Evolutionary conservation across 1,140 invertebrate genomes (phyloP), one percentile per base, ranked within the genome.

Genomic region (Aporrectodea caliginosa): DNA sequence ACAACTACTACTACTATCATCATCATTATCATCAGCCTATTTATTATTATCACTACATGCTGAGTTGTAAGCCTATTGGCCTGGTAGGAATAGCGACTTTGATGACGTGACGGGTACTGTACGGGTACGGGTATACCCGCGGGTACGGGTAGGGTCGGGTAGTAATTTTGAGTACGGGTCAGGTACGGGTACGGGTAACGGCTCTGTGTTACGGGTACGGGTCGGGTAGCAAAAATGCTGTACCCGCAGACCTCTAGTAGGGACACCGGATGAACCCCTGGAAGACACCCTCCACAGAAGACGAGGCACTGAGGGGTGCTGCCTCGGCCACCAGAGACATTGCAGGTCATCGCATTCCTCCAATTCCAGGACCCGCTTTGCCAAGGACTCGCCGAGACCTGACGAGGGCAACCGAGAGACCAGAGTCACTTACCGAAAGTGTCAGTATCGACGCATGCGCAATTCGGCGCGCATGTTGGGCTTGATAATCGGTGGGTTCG

Each of bases 401-500:
- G 70, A 27, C 70, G 70, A 2, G 2, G 70, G 70, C 6, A 2
- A 32, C 6, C 43, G 6, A 22, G 43, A 58, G 43, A 12, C 22
- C 70, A 6, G 70, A 12, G 2, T 72, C 14, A 12, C 70, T 2
- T 6, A 2, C 70, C 31, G 43, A 35, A 32, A 30, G 1, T 34
- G 68, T 2, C 27, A 76, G 27, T 35, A 27, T 14, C n/a, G 35
- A 35, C 34, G 78, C 31, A 72, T 75, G 76, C 76, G 80, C 2
- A 78, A 69, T 14, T 81, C 80, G 76, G 80, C 80, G 43, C 76
- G 80, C 16, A 97, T 95, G 0, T 88, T 97, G 35, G 94, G 94
- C 16, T 92, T 97, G 32, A 95, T 98, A 75, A 95, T 97, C 0
- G 95, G 95, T 2, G 94, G 94, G 0, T 98, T 98, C 89, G 93